Evolutionary conservation across 2,113 vertebrate genomes (phyloP), one percentile per base, ranked within the genome.

Genomic region (Pampusana beccarii): DNA sequence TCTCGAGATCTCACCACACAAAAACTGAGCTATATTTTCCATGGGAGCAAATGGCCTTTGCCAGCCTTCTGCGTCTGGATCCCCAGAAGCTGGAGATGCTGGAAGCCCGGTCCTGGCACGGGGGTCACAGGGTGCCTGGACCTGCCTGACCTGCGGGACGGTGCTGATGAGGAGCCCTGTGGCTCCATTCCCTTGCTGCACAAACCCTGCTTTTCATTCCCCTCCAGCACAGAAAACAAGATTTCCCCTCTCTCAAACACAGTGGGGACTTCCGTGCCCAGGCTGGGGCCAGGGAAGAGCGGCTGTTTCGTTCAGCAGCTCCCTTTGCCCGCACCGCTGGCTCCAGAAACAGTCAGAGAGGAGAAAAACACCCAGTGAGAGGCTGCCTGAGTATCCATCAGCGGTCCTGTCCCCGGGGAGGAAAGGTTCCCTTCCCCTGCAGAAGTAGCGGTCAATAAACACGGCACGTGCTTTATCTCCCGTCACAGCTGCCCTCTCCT

Each of bases 401-500:
- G 91, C 4, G 0, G 71, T 11, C 51, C 62, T 44, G 73, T 71
- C 66, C 91, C 81, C 60, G 2, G 91, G 78, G 93, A 95, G 91
- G 88, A 92, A 69, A 86, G 81, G 86, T 77, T 93, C 50, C 48
- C 85, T 67, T 90, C 54, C 78, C 87, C 73, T 29, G 78, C 72
- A 90, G 85, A n/a, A 83, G 58, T 57, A 58, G 81, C 14, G 24
- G 72, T 95, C 95, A 84, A 96, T 96, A 93, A 96, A 93, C 93
- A 93, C 8, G n/a, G 85, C 73, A 80, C 28, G 1, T 26, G 78
- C 93, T 84, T 84, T 80, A 87, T 92, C 85, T 92, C 62, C 85
- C 87, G 85, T 90, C 95, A 87, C 13, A 74, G 78, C 78, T 77
- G 81, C 78, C 73, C 73, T 50, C 57, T 79, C 72, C 85, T 50